Percentiles rank a stretch among this genome's conserved stretches.
Evolutionary conservation across 2,888 invertebrate species (phyloP).

Genomic region (Geotrupes spiniger): DNA sequence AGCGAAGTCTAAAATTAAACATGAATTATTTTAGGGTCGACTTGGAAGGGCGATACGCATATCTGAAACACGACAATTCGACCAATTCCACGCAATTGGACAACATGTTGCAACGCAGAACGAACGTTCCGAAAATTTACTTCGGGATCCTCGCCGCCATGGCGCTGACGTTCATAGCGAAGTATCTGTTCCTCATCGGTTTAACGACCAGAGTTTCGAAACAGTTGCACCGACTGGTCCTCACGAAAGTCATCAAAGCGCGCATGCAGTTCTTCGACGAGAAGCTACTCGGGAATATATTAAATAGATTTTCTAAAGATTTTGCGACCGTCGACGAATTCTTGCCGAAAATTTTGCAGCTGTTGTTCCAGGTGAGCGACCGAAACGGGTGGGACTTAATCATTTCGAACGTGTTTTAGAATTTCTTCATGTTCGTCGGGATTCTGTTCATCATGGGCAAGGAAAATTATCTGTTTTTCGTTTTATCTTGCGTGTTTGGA

Average conservation of each 20-base stretch:
- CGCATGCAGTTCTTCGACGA: constrained; percentile 24
- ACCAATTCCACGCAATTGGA: constrained; percentile 7
- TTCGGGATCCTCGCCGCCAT: constrained; percentile 8
- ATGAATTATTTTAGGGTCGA: constrained; percentile 29
- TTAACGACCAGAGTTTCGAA: constrained; percentile 23
- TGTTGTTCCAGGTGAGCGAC: constrained; percentile 17
- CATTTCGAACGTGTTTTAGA: no score
- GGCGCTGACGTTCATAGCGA: constrained; percentile 21
- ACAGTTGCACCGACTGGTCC: constrained; percentile 22
- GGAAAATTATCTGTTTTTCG: constrained; percentile 64
- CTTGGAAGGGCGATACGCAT: constrained; percentile 22
- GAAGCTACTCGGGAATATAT: constrained; percentile 26
- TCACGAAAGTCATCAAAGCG: constrained; percentile 24
- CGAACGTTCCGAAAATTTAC: constrained; percentile 14
- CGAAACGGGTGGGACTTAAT: neutral
- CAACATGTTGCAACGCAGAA: neutral
- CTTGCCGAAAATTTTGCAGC: constrained; percentile 18
- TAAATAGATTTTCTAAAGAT: constrained; percentile 29
- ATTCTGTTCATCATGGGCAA: constrained; percentile 70
- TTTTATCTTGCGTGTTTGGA: constrained; percentile 63
- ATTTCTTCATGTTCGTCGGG: constrained; percentile 60
- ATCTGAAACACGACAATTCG: constrained; percentile 1
- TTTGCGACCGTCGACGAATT: constrained; percentile 26
- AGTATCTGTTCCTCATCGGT: constrained; percentile 25
- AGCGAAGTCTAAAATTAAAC: no score